These are phyloP conservation scores for Amphiura filiformis DNA, from an alignment of 35 echinoderm and acorn worm species.

Conservation along the genomic window DNA sequence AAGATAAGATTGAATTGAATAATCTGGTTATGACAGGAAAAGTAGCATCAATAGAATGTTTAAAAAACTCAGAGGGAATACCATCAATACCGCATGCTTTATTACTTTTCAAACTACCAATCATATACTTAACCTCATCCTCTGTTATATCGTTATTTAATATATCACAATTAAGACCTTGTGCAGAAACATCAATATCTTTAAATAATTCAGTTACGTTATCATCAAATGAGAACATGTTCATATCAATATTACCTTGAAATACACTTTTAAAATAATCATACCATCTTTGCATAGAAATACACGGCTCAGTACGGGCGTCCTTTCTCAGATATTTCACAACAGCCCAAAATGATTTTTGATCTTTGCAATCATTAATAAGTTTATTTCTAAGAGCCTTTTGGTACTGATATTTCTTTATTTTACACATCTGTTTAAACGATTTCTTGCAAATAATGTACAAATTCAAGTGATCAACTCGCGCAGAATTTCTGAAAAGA, in stretches of 20 bases:
- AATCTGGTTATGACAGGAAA: neutral
- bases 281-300: constrained; percentile 11
- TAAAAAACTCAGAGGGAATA: neutral
- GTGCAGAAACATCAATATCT: neutral
- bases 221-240: neutral
- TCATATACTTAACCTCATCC: neutral
- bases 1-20: neutral
- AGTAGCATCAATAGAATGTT: neutral
- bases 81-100: constrained; percentile 4
- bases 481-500: no score
- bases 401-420: no score
- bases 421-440: no score
- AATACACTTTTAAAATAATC: neutral
- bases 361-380: no score
- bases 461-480: no score
- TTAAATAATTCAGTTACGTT: neutral
- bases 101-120: neutral
- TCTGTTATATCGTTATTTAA: neutral
- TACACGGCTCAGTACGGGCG: no score
- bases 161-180: no score
- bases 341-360: no score
- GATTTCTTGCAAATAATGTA: no score
- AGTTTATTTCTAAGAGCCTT: no score
- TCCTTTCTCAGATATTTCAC: no score
- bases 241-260: constrained; percentile 12